Base-by-base conservation (phyloP, 1,140 invertebrate species). In the Trichogramma pretiosum region DNA sequence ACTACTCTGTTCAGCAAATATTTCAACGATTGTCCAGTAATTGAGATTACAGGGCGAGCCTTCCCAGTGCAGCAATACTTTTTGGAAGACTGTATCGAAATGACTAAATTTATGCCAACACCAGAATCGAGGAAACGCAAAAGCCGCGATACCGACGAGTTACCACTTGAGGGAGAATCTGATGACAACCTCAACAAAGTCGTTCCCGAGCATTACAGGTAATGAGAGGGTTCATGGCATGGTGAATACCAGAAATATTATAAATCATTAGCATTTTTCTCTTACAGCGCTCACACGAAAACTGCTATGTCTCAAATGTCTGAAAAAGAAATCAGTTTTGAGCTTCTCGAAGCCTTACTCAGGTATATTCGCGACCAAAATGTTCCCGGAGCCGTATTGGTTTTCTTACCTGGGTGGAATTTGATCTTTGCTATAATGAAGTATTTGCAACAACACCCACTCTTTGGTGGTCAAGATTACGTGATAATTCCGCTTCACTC, bases 361-460 rank as follows among this genome's bases (percentile, higher is more conserved):
- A 61, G 73, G 13, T 83, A 94, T 58, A 89, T 96, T 32, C 82
- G 81, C 53, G 65, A 67, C 0, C 76, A 88, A 41, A 72, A 79
- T 28, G 75, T 83, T 16, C 79, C 82, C 2, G 93, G 93, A 1
- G 91, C 93, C 1, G 83, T 97, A 5, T 67, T 98, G 0, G 75
- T 97, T 2, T 98, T 98, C 65, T 69, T 98, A 0, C 92, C 93
- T 7, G 93, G 93, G 0, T 95, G 91, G 91, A 93, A 91, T 68
- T 64, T 95, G 0, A 97, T 97, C 48, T 95, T 94, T 69, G 84
- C 89, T 0, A 67, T 97, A 5, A 85, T 94, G 81, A 86, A 86
- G 64, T 83, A 88, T 62, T 71, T 97, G 8, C 82, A 83, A 54
- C 78, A 82, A 50, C 81, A 85, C 70, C 80, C 83, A 1, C 53